These are phyloP conservation scores for Plebejus anna DNA, from an alignment of 2,888 invertebrate species.

Conservation along the genomic window DNA sequence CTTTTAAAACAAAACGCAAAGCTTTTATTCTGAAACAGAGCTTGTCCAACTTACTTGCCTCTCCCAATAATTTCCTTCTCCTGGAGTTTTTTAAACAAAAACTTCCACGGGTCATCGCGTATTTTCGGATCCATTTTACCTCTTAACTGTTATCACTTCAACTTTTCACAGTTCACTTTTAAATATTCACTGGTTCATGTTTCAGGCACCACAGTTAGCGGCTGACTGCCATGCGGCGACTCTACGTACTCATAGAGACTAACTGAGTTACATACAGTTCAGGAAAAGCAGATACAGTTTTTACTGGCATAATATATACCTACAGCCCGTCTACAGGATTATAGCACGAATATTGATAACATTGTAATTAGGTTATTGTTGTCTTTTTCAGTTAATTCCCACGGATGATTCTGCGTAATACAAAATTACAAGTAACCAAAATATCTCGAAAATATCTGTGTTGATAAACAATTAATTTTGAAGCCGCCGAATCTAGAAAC, in stretches of 20 bases:
- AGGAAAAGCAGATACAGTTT: constrained; percentile 43
- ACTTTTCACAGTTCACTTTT: neutral
- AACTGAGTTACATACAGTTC: constrained; percentile 53
- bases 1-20: neutral
- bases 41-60: constrained; percentile 54
- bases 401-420: neutral
- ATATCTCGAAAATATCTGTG: neutral
- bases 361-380: neutral
- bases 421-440: neutral
- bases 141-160: neutral
- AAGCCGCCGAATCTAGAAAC: neutral
- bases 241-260: constrained; percentile 48
- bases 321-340: neutral
- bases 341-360: neutral
- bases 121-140: constrained; percentile 48
- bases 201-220: constrained; percentile 57
- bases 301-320: neutral
- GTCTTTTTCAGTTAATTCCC: constrained; percentile 2
- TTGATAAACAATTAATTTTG: neutral
- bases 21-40: neutral
- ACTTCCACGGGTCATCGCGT: constrained; percentile 63
- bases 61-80: constrained; percentile 62
- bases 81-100: constrained; percentile 63
- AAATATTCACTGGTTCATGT: constrained; percentile 33
- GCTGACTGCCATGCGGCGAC: constrained; percentile 47